These are phyloP conservation scores for Zaprionus tsacasi DNA, from an alignment of 1,140 invertebrate species.

Conservation along the genomic window DNA sequence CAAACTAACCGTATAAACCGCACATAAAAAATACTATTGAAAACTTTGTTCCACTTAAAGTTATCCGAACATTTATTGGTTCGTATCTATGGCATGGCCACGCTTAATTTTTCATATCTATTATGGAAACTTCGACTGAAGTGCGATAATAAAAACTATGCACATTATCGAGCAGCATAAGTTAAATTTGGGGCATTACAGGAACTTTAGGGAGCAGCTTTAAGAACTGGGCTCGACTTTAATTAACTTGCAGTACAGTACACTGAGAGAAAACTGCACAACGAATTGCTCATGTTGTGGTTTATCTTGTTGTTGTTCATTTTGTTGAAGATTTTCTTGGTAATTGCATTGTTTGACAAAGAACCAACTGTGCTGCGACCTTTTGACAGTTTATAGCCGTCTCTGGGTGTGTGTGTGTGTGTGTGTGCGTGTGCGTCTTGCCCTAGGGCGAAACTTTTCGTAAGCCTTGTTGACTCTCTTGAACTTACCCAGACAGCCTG, in stretches of 20 bases:
- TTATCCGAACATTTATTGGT: slow-evolving; percentile 37
- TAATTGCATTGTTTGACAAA: slow-evolving; percentile 75
- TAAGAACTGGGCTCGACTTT: slow-evolving; percentile 16
- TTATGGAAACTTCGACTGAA: slow-evolving; percentile 7
- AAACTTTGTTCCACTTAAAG: slow-evolving; percentile 34
- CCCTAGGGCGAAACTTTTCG: slow-evolving; percentile 51
- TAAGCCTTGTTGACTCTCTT: slow-evolving; percentile 66
- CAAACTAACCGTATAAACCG: neutral
- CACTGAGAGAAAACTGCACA: slow-evolving; percentile 18
- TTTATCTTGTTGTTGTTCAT: slow-evolving; percentile 34
- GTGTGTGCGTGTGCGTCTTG: slow-evolving; percentile 1
- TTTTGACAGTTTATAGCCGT: slow-evolving; percentile 66
- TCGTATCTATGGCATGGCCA: slow-evolving; percentile 12
- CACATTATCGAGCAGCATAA: slow-evolving; percentile 11
- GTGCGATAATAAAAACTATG: slow-evolving; percentile 1
- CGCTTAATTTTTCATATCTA: slow-evolving; percentile 6
- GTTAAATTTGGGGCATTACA: neutral
- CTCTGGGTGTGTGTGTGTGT: slow-evolving; percentile 14
- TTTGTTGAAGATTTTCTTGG: slow-evolving; percentile 38
- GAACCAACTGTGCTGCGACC: slow-evolving; percentile 63
- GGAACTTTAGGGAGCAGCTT: neutral
- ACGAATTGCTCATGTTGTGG: slow-evolving; percentile 58
- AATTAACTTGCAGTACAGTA: slow-evolving; percentile 58
- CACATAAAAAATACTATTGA: neutral
- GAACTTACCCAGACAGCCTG: slow-evolving; percentile 53